Conservation (phyloP, 2,888 invertebrate species). For the Drosophila borborema region DNA sequence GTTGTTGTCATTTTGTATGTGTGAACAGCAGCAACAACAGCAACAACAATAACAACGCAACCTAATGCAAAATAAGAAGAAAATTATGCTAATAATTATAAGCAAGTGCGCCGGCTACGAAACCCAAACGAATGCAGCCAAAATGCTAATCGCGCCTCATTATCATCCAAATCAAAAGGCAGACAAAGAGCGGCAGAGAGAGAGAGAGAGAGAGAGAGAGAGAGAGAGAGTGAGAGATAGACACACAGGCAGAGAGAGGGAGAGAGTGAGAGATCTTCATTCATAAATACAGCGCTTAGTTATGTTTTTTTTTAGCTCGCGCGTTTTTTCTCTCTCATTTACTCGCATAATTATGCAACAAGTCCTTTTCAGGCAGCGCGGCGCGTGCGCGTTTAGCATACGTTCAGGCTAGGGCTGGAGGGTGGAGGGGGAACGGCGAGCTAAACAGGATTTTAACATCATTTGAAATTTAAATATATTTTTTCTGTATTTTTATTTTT, state of each 20-base stretch:
- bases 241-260: not conserved
- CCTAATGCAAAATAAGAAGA: constrained; percentile 74
- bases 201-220: constrained; percentile 4
- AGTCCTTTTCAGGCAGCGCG: constrained; percentile 76
- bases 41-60: constrained; percentile 29
- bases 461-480: constrained; percentile 76
- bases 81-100: constrained; percentile 81
- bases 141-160: constrained; percentile 82
- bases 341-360: constrained; percentile 81
- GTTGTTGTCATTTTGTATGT: constrained; percentile 1
- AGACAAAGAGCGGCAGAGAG: constrained; percentile 3
- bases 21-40: constrained; percentile 17
- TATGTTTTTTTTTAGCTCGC: constrained; percentile 33
- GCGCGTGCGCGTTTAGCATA: constrained; percentile 83
- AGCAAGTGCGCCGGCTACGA: constrained; percentile 59
- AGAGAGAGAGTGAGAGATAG: constrained; percentile 40
- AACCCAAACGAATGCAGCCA: constrained; percentile 53
- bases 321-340: constrained; percentile 39
- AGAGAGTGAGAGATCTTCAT: constrained; percentile 65
- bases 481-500: constrained; percentile 32
- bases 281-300: constrained; percentile 78
- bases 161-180: constrained; percentile 75
- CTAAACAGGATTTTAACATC: constrained; percentile 77
- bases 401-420: constrained; percentile 10
- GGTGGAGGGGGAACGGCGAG: constrained; percentile 2